Percentiles rank a stretch among this genome's conserved stretches.
phyloP scores from a whole-genome alignment of 1,140 invertebrate species.

The Heterodera schachtii region DNA sequence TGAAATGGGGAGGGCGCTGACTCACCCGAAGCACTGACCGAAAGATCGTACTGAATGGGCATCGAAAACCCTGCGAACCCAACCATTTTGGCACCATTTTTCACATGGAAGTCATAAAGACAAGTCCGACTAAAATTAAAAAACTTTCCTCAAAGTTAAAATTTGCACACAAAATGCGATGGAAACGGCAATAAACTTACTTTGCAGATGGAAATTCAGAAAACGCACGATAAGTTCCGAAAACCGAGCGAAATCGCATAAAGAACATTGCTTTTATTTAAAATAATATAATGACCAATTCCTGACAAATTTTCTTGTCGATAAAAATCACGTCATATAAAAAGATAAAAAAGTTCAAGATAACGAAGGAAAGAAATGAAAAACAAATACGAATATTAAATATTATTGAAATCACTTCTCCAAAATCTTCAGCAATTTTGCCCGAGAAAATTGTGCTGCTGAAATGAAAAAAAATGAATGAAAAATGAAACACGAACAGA shows the following conservation, averaged over 20 bases:
- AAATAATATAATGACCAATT: background rate
- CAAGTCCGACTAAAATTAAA: constrained; percentile 50
- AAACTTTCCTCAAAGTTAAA: background rate
- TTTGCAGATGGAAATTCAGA: constrained; percentile 12
- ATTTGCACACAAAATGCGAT: background rate
- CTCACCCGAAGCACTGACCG: constrained; percentile 55
- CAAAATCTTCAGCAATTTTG: constrained; percentile 43
- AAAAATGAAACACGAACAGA: background rate
- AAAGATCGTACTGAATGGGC: constrained; percentile 61
- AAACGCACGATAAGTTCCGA: constrained; percentile 13
- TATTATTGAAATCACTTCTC: constrained; percentile 1
- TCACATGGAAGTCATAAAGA: constrained; percentile 57
- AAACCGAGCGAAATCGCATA: background rate
- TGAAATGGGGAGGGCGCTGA: background rate
- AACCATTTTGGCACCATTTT: constrained; percentile 61
- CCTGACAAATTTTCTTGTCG: no score
- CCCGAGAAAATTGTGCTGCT: constrained; percentile 42
- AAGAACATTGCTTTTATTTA: background rate
- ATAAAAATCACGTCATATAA: background rate
- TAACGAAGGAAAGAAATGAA: background rate
- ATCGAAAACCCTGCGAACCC: constrained; percentile 61
- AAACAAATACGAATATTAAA: background rate
- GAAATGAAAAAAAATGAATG: constrained; percentile 11
- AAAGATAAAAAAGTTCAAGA: constrained; percentile 9
- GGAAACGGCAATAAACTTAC: constrained; percentile 3